phyloP scores from a whole-genome alignment of 2,888 invertebrate genomes.

The Salpingus planirostris region DNA sequence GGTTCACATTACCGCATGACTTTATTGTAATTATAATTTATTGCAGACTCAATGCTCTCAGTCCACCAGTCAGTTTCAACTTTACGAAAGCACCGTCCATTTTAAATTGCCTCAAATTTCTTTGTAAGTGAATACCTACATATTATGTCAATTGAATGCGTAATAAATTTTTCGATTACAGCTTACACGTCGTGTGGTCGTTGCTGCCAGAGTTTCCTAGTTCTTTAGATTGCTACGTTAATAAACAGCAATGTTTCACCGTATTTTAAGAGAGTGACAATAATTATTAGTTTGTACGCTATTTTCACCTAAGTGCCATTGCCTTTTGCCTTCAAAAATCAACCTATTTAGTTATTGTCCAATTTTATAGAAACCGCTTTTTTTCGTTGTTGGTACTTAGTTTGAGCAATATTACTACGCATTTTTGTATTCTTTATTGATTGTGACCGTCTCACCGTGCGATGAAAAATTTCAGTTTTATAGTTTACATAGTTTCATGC shows the following conservation, averaged over 20 bases:
- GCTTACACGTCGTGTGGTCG: constrained; percentile 32
- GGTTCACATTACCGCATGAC: constrained; percentile 1
- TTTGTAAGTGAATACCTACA: too few species aligned
- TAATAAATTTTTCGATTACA: constrained; percentile 23
- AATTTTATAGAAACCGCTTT: too few species aligned
- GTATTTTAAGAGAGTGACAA: constrained; percentile 1
- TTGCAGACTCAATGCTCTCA: constrained; percentile 39
- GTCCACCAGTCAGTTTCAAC: constrained; percentile 34
- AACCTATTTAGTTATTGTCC: too few species aligned
- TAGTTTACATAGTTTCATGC: too few species aligned
- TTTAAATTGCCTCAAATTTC: constrained; percentile 36
- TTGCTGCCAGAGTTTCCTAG: constrained; percentile 32
- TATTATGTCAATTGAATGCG: constrained; percentile 1
- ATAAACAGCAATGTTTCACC: constrained; percentile 18
- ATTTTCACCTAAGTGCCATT: too few species aligned
- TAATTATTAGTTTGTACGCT: too few species aligned
- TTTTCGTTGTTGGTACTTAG: too few species aligned
- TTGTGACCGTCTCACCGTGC: too few species aligned
- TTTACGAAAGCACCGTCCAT: constrained; percentile 37
- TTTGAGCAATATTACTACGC: too few species aligned
- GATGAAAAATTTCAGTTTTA: too few species aligned
- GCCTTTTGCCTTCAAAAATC: too few species aligned
- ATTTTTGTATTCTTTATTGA: too few species aligned
- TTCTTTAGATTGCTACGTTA: constrained; percentile 24
- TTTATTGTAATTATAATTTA: constrained; percentile 11